phyloP scores from a whole-genome alignment of 2,888 invertebrate species.

The Acronicta alni region DNA sequence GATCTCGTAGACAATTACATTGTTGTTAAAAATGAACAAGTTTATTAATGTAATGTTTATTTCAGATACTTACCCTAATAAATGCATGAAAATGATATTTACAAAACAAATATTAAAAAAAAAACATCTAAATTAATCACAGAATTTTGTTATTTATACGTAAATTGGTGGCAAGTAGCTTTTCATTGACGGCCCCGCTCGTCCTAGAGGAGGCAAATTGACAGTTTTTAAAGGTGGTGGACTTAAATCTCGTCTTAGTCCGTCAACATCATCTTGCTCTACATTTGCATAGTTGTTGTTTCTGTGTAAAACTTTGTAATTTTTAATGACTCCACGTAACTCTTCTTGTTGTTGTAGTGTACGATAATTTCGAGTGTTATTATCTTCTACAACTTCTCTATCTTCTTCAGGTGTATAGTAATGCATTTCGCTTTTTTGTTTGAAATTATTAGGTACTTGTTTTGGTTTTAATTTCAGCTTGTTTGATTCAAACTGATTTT shows the following conservation, averaged over 20 bases:
- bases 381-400: conserved; percentile 46
- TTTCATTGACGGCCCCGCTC: conserved; percentile 84
- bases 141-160: conserved; percentile 67
- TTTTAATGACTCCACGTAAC: conserved; percentile 79
- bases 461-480: conserved; percentile 74
- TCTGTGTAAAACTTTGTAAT: conserved; percentile 83
- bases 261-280: conserved; percentile 63
- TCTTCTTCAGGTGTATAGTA: conserved; percentile 62
- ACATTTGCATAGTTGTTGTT: conserved; percentile 69
- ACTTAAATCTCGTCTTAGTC: conserved; percentile 66
- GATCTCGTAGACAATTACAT: no score
- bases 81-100: conserved; percentile 79
- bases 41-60: conserved; percentile 28
- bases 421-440: conserved; percentile 65
- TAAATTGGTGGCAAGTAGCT: conserved; percentile 82
- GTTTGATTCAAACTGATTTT: conserved; percentile 80
- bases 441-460: conserved; percentile 57
- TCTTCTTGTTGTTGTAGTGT: conserved; percentile 72
- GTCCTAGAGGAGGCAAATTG: conserved; percentile 79
- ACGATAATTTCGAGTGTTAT: conserved; percentile 60
- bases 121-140: conserved; percentile 68
- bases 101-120: conserved; percentile 63
- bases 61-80: conserved; percentile 70
- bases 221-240: conserved; percentile 71
- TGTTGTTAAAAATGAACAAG: neutral